Evolutionary conservation across 1,140 invertebrate genomes (phyloP).

Genomic region (Hyposmocoma kahamanoa): DNA sequence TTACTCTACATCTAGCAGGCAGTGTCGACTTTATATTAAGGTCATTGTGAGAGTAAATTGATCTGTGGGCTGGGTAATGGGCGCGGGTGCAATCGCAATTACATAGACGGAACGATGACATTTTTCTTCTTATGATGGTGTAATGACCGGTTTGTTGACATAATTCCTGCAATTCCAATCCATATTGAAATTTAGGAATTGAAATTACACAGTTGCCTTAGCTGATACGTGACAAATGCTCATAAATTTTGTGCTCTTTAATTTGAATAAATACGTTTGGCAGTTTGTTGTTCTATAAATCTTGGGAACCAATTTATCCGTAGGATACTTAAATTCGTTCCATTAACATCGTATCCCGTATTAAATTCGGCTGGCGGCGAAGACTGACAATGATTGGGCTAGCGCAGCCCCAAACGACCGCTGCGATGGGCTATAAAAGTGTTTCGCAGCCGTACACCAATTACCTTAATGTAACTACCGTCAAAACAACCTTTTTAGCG

Average conservation of each 20-base stretch:
- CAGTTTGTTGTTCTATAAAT: conserved; percentile 53
- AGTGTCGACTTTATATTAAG: conserved; percentile 56
- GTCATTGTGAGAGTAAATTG: conserved; percentile 63
- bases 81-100: conserved; percentile 40
- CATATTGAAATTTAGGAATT: conserved; percentile 15
- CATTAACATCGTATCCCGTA: conserved; percentile 49
- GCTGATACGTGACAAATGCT: conserved; percentile 14
- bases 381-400: conserved; percentile 53
- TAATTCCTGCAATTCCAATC: background rate
- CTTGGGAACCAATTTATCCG: conserved; percentile 45
- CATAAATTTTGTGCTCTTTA: conserved; percentile 18
- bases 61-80: conserved; percentile 34
- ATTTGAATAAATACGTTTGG: conserved; percentile 41
- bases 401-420: conserved; percentile 48
- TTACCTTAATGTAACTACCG: conserved; percentile 67
- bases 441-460: conserved; percentile 59
- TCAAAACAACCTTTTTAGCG: conserved; percentile 62
- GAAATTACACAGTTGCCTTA: conserved; percentile 13
- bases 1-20: conserved; percentile 34
- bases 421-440: conserved; percentile 55
- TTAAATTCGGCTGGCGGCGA: conserved; percentile 47
- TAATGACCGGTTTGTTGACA: conserved; percentile 19
- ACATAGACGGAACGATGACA: conserved; percentile 23
- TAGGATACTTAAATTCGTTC: conserved; percentile 50
- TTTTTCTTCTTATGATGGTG: conserved; percentile 28